Evolutionary conservation across 2,113 vertebrate species (phyloP).

Genomic region (Dasyprocta punctata): DNA sequence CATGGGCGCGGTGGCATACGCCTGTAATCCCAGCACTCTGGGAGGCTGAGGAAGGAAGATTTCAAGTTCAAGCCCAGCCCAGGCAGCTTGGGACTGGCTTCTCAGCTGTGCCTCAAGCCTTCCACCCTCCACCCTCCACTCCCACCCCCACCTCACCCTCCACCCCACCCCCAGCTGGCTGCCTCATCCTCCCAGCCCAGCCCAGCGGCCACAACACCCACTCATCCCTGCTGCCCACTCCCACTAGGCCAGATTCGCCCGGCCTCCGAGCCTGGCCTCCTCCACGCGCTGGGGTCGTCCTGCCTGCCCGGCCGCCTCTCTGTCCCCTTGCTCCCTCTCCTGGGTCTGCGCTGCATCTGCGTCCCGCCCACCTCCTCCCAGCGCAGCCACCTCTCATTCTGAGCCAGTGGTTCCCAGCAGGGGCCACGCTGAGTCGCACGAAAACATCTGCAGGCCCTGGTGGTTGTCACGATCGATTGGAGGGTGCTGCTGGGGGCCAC

Average conservation of each 20-base stretch:
- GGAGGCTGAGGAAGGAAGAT: neutral
- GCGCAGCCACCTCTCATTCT: neutral
- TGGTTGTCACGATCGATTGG: neutral
- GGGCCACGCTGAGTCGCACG: neutral
- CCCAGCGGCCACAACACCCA: too few species aligned
- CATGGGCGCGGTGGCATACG: too few species aligned
- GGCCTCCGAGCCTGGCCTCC: too few species aligned
- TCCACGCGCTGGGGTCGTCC: too few species aligned
- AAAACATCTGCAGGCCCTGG: neutral
- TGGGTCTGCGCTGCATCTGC: neutral
- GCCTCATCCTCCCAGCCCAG: neutral
- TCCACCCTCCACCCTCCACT: neutral
- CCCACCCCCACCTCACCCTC: too few species aligned
- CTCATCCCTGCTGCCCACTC: too few species aligned
- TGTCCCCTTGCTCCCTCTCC: neutral
- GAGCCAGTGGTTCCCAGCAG: neutral
- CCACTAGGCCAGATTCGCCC: neutral
- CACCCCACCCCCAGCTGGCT: neutral
- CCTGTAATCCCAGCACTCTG: neutral
- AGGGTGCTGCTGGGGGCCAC: conserved; percentile 50
- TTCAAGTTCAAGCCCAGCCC: neutral
- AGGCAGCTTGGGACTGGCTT: neutral
- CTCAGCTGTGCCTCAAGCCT: neutral
- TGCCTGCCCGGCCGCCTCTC: neutral
- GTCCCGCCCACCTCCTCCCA: neutral